Conservation (phyloP, 2,797 vertebrate genomes). For the Malacoraja senta region DNA sequence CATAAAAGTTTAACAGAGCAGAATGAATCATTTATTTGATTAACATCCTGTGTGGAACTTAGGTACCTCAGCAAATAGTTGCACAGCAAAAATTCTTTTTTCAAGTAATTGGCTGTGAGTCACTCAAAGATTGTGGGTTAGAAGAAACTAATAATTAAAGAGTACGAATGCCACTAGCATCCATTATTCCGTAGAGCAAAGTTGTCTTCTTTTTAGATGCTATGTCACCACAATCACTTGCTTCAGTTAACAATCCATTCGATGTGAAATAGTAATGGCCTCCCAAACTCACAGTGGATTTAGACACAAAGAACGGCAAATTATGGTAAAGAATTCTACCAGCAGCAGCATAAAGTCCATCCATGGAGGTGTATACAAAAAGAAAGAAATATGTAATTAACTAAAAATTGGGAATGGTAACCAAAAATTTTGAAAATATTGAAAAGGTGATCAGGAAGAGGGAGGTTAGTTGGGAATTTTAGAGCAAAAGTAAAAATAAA, state of each 20-base stretch:
- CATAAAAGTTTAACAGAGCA: neutral
- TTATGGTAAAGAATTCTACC: too few relatives aligned
- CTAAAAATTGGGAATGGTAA: too few relatives aligned
- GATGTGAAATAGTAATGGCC: neutral
- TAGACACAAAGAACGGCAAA: too few relatives aligned
- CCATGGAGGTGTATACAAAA: too few relatives aligned
- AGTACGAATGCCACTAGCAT: neutral
- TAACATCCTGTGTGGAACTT: neutral
- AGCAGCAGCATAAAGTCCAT: too few relatives aligned
- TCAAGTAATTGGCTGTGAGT: neutral
- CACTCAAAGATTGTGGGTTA: neutral
- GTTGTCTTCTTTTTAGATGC: neutral
- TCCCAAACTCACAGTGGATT: neutral
- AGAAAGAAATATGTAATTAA: too few relatives aligned
- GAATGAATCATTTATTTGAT: neutral
- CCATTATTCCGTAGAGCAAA: neutral
- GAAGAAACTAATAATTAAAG: neutral
- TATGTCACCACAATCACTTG: neutral
- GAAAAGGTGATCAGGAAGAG: too few relatives aligned
- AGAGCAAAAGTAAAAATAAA: too few relatives aligned
- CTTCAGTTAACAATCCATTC: neutral
- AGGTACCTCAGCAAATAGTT: neutral
- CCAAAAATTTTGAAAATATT: too few relatives aligned
- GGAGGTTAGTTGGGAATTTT: too few relatives aligned
- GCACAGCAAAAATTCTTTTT: neutral